Evolutionary conservation across 2,797 vertebrate species (phyloP), one percentile per base, ranked within the genome.

Genomic region (Myripristis jacobus): DNA sequence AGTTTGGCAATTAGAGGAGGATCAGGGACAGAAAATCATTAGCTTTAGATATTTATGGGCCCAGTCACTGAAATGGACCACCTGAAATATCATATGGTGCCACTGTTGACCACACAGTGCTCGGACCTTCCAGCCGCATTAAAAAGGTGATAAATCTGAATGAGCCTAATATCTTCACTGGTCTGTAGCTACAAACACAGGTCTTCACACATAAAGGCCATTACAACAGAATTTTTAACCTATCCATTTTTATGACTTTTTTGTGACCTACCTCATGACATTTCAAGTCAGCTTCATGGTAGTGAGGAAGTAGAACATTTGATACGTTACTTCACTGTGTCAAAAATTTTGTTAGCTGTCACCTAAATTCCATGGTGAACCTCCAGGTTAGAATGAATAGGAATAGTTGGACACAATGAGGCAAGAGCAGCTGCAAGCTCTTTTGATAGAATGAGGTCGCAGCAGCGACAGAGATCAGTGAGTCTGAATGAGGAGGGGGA

Each of bases 361-460:
- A 72, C 65, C 77, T 77, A 83, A n/a, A 83, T 81, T 80, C 79
- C 58, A 55, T 38, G 43, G 70, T 75, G 67, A 89, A 82, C 83
- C 80, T 84, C 69, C 83, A 86, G 88, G 89, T 91, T 90, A 63
- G 59, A 59, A 70, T 89, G 87, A 91, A 86, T 87, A 77, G 73
- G 78, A 89, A 77, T 82, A 77, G 81, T 80, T 81, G 89, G 85
- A 85, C 88, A 89, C 91, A 92, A 91, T 92, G 86, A 91, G 85
- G 80, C 80, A 80, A 75, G 83, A 92, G 92, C 93, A 93, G 94
- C 92, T 93, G 92, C 85, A 77, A 80, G 81, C 41, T 75, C 88
- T 92, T 93, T 80, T 92, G 90, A 93, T 90, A 91, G 90, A 94
- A 94, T 93, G 92, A 91, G 93, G 93, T 93, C 92, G 91, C 68